phyloP scores from a whole-genome alignment of 1,140 invertebrate genomes.

The Helicoverpa zea region DNA sequence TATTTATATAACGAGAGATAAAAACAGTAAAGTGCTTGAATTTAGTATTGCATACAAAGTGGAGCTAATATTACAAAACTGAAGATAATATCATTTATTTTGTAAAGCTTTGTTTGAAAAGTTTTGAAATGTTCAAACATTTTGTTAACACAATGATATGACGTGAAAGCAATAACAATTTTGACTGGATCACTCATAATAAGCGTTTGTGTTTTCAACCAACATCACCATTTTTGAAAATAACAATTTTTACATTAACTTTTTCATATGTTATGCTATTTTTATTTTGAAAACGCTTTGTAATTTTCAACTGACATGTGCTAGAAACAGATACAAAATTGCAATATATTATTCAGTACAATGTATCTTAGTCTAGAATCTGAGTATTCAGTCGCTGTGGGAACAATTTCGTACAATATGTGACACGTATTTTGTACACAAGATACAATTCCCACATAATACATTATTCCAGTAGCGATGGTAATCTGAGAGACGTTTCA shows the following conservation, averaged over 20 bases:
- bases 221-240: too few relatives aligned
- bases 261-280: too few relatives aligned
- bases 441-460: not conserved
- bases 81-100: constrained; percentile 13
- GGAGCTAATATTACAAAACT: not conserved
- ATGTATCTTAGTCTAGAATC: too few relatives aligned
- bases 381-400: too few relatives aligned
- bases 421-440: not conserved
- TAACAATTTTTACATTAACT: too few relatives aligned
- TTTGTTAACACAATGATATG: constrained; percentile 11
- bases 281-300: too few relatives aligned
- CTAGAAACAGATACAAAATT: too few relatives aligned
- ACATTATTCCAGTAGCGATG: constrained; percentile 7
- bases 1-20: constrained; percentile 20
- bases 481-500: not conserved
- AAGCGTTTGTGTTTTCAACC: too few relatives aligned
- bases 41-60: constrained; percentile 26
- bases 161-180: not conserved
- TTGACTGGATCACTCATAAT: too few relatives aligned
- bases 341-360: too few relatives aligned
- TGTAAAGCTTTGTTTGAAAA: constrained; percentile 6
- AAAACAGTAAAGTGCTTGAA: constrained; percentile 30
- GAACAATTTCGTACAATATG: too few relatives aligned
- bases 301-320: too few relatives aligned
- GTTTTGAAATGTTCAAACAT: not conserved